Evolutionary conservation across 2,888 invertebrate species (phyloP), one percentile per base, ranked within the genome.

Genomic region (Pollenia labialis): DNA sequence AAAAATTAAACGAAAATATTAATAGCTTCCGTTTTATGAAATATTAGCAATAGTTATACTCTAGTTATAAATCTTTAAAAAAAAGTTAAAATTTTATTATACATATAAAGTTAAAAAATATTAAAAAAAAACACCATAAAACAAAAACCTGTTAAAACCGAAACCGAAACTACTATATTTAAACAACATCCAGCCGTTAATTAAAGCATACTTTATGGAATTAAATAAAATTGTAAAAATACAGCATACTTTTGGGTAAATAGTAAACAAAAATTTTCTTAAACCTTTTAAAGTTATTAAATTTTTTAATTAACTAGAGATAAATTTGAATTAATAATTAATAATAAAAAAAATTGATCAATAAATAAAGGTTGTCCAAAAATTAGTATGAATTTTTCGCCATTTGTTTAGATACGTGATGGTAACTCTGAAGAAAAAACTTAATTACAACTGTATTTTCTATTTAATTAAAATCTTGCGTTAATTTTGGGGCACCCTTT

Each of bases 241-340:
- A 52, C 3, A 80, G 54, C 71, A 62, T 64, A 80, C 52, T 54
- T 72, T 80, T 72, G 46, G 80, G 80, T 80, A 72, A 80, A 72
- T 62, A 71, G 9, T 12, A n/a, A n/a, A 12, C n/a, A 18, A 48
- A 50, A 42, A 44, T 58, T 40, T 42, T 50, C 42, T 50, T 18
- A 4, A 60, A 1, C 23, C 32, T 18, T 42, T 42, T 40, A 74
- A 42, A 44, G 44, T 8, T 14, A 46, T 44, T 14, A 18, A n/a
- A 60, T 8, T 60, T 8, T n/a, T 10, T 42, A 60, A 40, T 64
- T 18, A 10, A 6, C 32, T 32, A 32, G 32, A 32, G 32, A 6
- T 2, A 2, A 23, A 2, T 23, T 23, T 23, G 2, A 23, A 2
- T 23, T 23, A 23, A 1, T 23, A 23, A 23, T 23, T 2, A 23